These are phyloP conservation scores for Druon quercuslanigerum DNA, from an alignment of 1,140 invertebrate species.

Conservation along the genomic window DNA sequence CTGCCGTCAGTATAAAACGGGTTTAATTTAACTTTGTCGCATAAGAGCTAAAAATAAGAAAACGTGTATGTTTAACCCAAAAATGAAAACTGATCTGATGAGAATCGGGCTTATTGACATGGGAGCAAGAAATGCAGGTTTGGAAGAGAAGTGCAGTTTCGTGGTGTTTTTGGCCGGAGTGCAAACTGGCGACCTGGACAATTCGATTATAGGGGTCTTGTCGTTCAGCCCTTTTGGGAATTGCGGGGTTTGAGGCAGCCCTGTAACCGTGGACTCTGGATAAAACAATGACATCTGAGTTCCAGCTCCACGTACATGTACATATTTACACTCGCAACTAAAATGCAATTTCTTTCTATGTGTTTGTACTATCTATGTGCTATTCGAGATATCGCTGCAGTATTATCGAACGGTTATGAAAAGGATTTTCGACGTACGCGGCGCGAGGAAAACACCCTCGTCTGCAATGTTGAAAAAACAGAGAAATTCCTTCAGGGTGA, in stretches of 20 bases:
- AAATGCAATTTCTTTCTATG: conserved; percentile 28
- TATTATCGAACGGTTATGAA: conserved; percentile 50
- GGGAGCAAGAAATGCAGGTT: no score
- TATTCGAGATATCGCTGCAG: conserved; percentile 60
- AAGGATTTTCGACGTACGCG: conserved; percentile 18
- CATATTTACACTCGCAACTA: conserved; percentile 4
- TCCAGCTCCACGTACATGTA: conserved; percentile 39
- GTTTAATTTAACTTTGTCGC: no score
- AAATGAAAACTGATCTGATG: no score
- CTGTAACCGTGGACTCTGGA: conserved; percentile 35
- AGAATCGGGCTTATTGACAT: no score
- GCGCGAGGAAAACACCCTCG: background rate
- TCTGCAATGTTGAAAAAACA: conserved; percentile 20
- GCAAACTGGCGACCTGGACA: conserved; percentile 26
- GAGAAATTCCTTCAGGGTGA: conserved; percentile 10
- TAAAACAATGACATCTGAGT: conserved; percentile 66
- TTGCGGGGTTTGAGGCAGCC: conserved; percentile 49
- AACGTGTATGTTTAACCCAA: no score
- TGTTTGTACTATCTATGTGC: conserved; percentile 20
- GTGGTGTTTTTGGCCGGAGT: background rate
- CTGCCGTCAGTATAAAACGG: no score
- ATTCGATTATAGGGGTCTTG: conserved; percentile 56
- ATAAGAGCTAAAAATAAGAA: no score
- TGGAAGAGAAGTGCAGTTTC: no score
- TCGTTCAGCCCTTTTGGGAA: conserved; percentile 52